A percentile compares a stretch with the other conserved stretches of the same genome.
phyloP scores from a whole-genome alignment of 2,113 vertebrate genomes.

The Calidris pugnax region DNA sequence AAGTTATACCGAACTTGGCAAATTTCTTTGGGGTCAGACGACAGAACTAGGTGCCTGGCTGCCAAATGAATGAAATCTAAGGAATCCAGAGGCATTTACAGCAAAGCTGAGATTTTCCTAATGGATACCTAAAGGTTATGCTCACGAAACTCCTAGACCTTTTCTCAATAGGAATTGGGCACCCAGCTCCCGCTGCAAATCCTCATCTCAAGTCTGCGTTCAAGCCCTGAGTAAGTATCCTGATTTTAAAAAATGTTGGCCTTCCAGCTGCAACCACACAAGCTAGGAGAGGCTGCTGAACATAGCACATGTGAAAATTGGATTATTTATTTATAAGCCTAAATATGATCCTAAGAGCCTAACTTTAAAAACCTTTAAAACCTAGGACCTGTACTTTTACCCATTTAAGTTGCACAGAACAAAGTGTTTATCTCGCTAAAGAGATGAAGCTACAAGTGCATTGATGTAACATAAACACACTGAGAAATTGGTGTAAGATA shows the following conservation, averaged over 20 bases:
- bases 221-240: not conserved
- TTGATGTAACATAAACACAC: not conserved
- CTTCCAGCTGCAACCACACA: not conserved
- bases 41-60: conserved; percentile 1
- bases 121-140: not conserved
- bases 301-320: not conserved
- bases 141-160: not conserved
- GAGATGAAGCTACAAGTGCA: not conserved
- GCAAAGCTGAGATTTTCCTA: conserved; percentile 49
- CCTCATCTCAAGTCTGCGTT: not conserved
- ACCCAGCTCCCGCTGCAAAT: not conserved
- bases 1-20: conserved; percentile 20
- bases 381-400: not conserved
- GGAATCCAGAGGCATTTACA: conserved; percentile 27
- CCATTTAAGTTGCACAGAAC: not conserved
- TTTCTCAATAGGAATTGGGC: not conserved
- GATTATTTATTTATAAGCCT: not conserved
- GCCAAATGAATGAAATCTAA: conserved; percentile 57
- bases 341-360: not conserved
- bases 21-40: not conserved
- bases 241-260: not conserved
- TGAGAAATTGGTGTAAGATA: not conserved
- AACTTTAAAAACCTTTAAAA: not conserved
- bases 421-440: not conserved
- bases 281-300: not conserved